Conservation (phyloP, 2,797 vertebrate species). For the Pampus argenteus region DNA sequence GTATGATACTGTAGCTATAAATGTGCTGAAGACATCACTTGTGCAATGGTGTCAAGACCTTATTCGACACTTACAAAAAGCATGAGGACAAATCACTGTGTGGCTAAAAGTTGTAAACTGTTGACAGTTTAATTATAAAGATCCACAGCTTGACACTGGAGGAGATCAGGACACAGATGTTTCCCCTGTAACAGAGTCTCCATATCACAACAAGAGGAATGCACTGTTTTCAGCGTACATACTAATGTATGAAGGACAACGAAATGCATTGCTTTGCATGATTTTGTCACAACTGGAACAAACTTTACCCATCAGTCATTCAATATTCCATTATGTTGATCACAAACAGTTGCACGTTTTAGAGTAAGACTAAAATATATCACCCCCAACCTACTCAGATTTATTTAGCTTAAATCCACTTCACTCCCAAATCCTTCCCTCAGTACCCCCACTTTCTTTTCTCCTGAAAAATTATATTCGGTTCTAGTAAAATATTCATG, state of each 20-base stretch:
- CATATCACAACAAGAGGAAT: too few species aligned
- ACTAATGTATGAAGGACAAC: slow-evolving; percentile 10
- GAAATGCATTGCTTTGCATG: too few species aligned
- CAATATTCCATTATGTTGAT: background rate
- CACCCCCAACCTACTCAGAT: background rate
- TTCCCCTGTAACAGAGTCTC: too few species aligned
- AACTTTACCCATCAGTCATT: slow-evolving; percentile 10
- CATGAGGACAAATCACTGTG: background rate
- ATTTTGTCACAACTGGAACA: slow-evolving; percentile 18
- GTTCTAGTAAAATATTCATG: slow-evolving; percentile 77
- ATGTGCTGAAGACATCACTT: background rate
- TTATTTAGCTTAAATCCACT: background rate
- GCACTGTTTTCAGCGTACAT: background rate
- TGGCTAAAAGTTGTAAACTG: background rate
- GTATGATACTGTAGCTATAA: background rate
- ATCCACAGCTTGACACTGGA: too few species aligned
- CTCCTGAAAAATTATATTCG: slow-evolving; percentile 67
- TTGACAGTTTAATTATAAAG: background rate
- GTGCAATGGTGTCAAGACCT: background rate
- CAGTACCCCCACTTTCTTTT: slow-evolving; percentile 33
- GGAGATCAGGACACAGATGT: too few species aligned
- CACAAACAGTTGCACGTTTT: background rate
- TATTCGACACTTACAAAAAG: background rate
- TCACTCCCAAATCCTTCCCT: background rate
- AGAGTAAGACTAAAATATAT: background rate